Percentiles rank a stretch among this genome's conserved stretches.
Conservation (phyloP, 35 echinoderm and acorn worm species). For the Ptychodera flava region DNA sequence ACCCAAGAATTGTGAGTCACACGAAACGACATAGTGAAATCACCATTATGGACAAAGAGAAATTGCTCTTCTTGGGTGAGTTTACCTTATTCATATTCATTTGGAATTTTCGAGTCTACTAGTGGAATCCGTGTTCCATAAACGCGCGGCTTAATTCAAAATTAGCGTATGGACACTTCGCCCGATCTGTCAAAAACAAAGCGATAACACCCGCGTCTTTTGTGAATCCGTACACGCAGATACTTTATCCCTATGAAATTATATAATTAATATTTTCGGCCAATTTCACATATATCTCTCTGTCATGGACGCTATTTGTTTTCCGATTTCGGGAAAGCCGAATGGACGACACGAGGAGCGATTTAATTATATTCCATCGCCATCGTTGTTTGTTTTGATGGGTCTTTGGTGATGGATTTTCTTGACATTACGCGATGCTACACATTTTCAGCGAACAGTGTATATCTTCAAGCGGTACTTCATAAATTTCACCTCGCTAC, state of each 20-base stretch:
- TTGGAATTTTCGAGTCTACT: background rate
- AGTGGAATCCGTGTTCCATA: background rate
- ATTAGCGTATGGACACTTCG: background rate
- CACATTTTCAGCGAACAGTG: too few relatives aligned
- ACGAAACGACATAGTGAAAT: background rate
- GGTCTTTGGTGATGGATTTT: too few relatives aligned
- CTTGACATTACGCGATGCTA: too few relatives aligned
- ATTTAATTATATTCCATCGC: background rate
- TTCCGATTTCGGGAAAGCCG: background rate
- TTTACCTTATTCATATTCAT: conserved; percentile 2
- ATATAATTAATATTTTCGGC: background rate
- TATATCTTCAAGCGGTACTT: too few relatives aligned
- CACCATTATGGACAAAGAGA: background rate
- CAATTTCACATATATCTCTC: background rate
- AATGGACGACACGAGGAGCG: background rate
- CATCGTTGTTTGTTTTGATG: background rate
- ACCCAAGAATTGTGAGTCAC: background rate
- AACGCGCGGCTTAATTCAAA: background rate
- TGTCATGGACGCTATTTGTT: background rate
- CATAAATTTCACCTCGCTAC: too few relatives aligned
- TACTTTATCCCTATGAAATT: too few relatives aligned
- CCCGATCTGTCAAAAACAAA: background rate
- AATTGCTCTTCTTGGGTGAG: background rate
- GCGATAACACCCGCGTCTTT: background rate
- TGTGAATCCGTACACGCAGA: background rate